A percentile compares a stretch with the other conserved stretches of the same genome.
phyloP scores from a whole-genome alignment of 1,140 invertebrate species.

The Penaeus japonicus region DNA sequence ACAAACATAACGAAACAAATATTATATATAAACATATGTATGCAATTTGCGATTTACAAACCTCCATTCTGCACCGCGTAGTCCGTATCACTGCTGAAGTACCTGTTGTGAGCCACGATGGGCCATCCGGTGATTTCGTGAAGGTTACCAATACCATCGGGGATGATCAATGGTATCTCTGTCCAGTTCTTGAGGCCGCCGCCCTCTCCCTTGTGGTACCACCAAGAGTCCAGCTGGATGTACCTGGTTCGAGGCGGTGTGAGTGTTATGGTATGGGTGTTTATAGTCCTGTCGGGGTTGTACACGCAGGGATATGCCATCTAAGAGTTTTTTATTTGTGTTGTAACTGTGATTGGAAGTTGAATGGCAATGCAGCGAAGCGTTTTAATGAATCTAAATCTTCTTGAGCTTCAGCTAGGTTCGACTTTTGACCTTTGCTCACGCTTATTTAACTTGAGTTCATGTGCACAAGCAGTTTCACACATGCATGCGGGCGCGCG shows the following conservation, averaged over 20 bases:
- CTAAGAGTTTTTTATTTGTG: no score
- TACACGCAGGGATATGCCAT: no score
- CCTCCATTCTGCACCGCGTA: conserved; percentile 57
- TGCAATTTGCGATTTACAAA: not conserved
- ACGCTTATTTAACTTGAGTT: no score
- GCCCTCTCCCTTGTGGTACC: conserved; percentile 52
- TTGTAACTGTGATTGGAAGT: no score
- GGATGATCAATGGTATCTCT: conserved; percentile 23
- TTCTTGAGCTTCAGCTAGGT: no score
- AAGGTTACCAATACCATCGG: conserved; percentile 34
- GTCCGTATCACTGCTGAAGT: conserved; percentile 48
- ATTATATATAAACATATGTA: not conserved
- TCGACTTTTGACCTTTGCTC: no score
- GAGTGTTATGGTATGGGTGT: not conserved
- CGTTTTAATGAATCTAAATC: no score
- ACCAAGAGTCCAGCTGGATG: conserved; percentile 56
- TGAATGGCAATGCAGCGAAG: no score
- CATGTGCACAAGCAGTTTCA: no score
- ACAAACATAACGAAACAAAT: not conserved
- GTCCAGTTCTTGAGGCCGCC: conserved; percentile 55
- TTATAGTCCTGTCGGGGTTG: not conserved
- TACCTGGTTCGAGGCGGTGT: not conserved
- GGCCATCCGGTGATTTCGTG: conserved; percentile 39
- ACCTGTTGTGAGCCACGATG: conserved; percentile 55
- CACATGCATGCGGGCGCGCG: no score